These are phyloP conservation scores for Drosophila conformis DNA, from an alignment of 2,888 invertebrate species.

Conservation along the genomic window DNA sequence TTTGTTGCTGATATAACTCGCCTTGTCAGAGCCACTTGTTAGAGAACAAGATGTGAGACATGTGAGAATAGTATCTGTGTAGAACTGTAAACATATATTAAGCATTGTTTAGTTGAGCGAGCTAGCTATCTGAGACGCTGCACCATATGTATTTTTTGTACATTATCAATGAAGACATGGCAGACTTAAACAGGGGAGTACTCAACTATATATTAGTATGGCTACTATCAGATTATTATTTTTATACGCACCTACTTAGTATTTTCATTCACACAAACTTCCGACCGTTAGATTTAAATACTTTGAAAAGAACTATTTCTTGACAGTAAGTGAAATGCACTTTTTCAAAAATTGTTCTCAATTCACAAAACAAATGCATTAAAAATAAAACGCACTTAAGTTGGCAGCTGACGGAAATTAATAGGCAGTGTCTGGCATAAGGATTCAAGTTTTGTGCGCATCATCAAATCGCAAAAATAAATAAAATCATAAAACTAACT, in stretches of 20 bases:
- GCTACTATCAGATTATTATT: too few relatives aligned
- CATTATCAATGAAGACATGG: neutral
- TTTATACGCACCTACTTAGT: neutral
- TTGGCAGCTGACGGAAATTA: neutral
- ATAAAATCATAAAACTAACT: conserved; percentile 51
- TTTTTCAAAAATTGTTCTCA: neutral
- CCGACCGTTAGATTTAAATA: neutral
- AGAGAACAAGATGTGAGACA: neutral
- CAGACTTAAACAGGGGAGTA: neutral
- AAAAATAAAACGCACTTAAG: neutral
- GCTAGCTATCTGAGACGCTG: neutral
- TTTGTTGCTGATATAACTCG: conserved; percentile 4
- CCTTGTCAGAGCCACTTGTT: conserved; percentile 4
- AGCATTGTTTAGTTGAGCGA: neutral
- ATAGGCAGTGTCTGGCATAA: neutral
- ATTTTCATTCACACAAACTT: neutral
- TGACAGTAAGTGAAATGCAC: neutral
- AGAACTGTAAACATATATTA: neutral
- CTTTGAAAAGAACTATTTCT: neutral
- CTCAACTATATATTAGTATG: neutral
- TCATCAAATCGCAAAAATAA: conserved; percentile 36
- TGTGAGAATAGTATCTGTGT: neutral
- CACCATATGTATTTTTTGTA: neutral
- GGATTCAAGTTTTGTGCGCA: conserved; percentile 24
- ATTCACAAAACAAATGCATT: too few relatives aligned